Conservation (phyloP, 2,797 vertebrate species). For the Tadarida brasiliensis region DNA sequence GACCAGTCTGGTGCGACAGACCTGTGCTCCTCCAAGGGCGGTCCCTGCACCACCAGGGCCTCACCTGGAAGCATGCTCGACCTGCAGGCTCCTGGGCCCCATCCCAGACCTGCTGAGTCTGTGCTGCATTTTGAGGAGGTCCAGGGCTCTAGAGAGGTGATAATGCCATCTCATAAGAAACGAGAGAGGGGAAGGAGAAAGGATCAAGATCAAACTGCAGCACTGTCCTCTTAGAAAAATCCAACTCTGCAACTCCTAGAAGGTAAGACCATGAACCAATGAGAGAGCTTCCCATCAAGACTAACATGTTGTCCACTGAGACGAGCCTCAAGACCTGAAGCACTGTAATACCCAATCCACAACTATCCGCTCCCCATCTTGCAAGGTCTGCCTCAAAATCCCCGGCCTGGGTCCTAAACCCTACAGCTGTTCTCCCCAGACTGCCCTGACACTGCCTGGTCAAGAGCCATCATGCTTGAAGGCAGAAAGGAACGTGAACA, state of each 20-base stretch:
- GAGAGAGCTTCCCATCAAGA: neutral
- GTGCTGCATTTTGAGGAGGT: constrained; percentile 12
- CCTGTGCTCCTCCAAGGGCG: neutral
- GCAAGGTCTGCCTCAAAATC: neutral
- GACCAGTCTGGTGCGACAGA: neutral
- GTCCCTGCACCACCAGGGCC: neutral
- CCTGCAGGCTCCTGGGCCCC: neutral
- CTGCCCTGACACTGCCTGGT: too few species aligned
- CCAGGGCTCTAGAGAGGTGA: neutral
- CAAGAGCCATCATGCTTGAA: neutral
- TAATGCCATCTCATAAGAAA: neutral
- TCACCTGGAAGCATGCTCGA: neutral
- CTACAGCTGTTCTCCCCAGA: neutral
- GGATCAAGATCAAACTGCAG: neutral
- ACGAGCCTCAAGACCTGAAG: neutral
- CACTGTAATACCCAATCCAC: neutral
- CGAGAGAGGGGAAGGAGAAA: neutral
- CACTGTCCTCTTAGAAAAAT: constrained; percentile 1
- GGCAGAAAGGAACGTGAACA: neutral
- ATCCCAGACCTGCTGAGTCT: neutral
- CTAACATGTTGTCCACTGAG: neutral
- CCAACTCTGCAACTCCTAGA: neutral
- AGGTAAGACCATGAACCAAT: neutral
- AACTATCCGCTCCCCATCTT: neutral
- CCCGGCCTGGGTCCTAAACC: neutral